Evolutionary conservation across 2,797 vertebrate species (phyloP), one percentile per base, ranked within the genome.

Genomic region (Clarias platycephalus): DNA sequence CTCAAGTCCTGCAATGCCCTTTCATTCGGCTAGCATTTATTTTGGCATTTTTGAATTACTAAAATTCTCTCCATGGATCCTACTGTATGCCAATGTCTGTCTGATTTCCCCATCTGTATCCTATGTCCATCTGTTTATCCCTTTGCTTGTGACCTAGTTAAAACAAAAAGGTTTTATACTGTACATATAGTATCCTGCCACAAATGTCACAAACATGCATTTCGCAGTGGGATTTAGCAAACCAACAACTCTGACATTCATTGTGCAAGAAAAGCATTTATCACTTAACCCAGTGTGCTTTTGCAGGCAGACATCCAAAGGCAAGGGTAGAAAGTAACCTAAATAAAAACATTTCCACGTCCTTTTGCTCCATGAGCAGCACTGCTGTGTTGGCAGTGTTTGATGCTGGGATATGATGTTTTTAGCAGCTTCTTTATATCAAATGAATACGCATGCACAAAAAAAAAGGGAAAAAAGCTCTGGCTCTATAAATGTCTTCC

Each of bases 291-390:
- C 34, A 62, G 31, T 62, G 34, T 79, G 13, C 26, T 63, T 62
- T 44, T 26, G 22, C 58, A 79, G 76, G 37, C 37, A 79, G 13
- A 37, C 5, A 63, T 26, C 58, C 58, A 63, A 63, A 64, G 16
- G 15, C n/a, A 80, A 28, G 40, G 16, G 37, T 28, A 18, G 24
- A 64, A 63, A 26, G n/a, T 64, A 26, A 26, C 31, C 13, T n/a
- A 79, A 64, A 64, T 40, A 40, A 78, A 77, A 37, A 60, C 10
- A 78, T 40, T 16, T 24, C 57, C 55, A 58, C 24, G 74, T 76
- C 20, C 28, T 78, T 78, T 78, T 37, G 75, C 57, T n/a, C 22
- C 31, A 60, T 1, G 22, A 60, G 75, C 28, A 37, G 20, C 24
- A 40, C 34, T 62, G 58, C 58, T 78, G 58, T 44, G 76, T 78